Base-by-base conservation (phyloP, 2,113 vertebrate species). In the Proteles cristata region DNA sequence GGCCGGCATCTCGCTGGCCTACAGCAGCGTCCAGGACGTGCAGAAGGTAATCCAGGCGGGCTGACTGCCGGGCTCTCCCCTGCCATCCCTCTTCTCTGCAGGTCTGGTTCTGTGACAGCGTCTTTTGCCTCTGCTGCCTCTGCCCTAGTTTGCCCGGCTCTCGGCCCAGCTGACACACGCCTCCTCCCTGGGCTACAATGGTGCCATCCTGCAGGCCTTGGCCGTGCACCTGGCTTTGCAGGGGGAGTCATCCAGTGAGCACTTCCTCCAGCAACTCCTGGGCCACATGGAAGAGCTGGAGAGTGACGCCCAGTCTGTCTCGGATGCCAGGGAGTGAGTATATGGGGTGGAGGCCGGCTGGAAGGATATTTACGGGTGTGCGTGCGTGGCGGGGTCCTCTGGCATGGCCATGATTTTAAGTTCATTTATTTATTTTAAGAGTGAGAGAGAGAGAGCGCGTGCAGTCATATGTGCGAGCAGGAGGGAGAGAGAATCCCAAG, bases 141-240 rank as follows among this genome's bases (percentile, higher is more conserved):
- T 94, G 90, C 11, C 21, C 12, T 97, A 99, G 99, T 99, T 99
- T 97, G 98, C 99, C 0, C 99, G 98, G 89, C 98, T 99, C 87
- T 99, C 99, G 0, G 99, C 99, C 0, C 99, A 99, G 98, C 97
- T 99, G 88, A 99, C 99, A 19, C 99, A 99, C 28, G 99, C 99
- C 96, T 99, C 99, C 97, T 99, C 99, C 85, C 98, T 99, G 98
- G 99, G 99, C 69, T 99, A 99, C 95, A 99, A 99, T 0, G 99
- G 99, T 1, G 99, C 99, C 50, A 98, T 99, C 88, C 99, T 99
- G 96, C 99, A 99, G 98, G 99, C 99, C 2, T 97, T 99, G 96
- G 99, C 99, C 0, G 99, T 99, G 97, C 99, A 99, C 95, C 99
- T 99, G 8, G 99, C 99, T 1, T 98, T 99, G 93, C 99, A 99